Evolutionary conservation across 2,888 invertebrate species (phyloP).

Genomic region (Drosophila fungiperda): DNA sequence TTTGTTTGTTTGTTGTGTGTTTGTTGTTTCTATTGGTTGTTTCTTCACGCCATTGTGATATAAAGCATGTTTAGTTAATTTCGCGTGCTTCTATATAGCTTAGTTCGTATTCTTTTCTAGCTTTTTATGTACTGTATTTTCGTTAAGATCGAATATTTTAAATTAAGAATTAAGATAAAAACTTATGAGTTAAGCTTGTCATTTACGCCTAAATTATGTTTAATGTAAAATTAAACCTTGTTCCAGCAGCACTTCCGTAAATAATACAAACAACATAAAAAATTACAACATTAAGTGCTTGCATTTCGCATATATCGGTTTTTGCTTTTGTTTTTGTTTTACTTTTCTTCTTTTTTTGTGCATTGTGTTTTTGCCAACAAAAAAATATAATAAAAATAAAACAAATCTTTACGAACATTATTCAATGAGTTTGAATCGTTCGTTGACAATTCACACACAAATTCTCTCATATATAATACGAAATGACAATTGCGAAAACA

Average conservation of each 20-base stretch:
- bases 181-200: slow-evolving; percentile 76
- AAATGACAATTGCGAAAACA: slow-evolving; percentile 63
- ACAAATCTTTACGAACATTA: slow-evolving; percentile 20
- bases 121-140: slow-evolving; percentile 61
- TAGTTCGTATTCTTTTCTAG: slow-evolving; percentile 56
- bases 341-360: slow-evolving; percentile 29
- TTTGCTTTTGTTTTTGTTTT: slow-evolving; percentile 3
- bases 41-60: slow-evolving; percentile 42
- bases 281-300: slow-evolving; percentile 69
- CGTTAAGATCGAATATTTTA: slow-evolving; percentile 63
- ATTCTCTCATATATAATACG: slow-evolving; percentile 47
- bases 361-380: slow-evolving; percentile 27
- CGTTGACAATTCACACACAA: slow-evolving; percentile 28
- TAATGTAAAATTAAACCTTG: slow-evolving; percentile 71
- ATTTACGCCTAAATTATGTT: slow-evolving; percentile 78
- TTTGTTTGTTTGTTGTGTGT: slow-evolving; percentile 3
- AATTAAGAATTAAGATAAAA: slow-evolving; percentile 76
- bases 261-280: slow-evolving; percentile 76
- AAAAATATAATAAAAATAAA: slow-evolving; percentile 23
- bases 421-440: slow-evolving; percentile 33
- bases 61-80: slow-evolving; percentile 60
- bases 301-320: slow-evolving; percentile 20
- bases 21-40: slow-evolving; percentile 37
- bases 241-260: slow-evolving; percentile 72
- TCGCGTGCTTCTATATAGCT: slow-evolving; percentile 72